These are phyloP conservation scores for Drosophila neonasuta DNA, from an alignment of 2,888 invertebrate species.

Conservation along the genomic window DNA sequence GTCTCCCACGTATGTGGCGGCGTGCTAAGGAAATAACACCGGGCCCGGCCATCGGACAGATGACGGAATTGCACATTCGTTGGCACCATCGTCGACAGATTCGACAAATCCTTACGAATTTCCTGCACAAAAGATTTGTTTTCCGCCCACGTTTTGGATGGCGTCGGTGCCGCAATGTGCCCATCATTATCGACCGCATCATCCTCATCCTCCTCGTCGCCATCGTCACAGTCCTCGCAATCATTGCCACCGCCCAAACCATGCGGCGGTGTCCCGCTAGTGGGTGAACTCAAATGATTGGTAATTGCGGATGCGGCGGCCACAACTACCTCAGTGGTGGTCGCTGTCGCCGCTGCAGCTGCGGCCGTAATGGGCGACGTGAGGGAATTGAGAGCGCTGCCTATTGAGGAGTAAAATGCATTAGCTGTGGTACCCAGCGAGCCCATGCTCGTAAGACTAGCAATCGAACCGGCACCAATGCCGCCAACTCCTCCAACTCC, in stretches of 20 bases:
- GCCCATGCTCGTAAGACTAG: constrained; percentile 77
- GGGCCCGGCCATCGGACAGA: constrained; percentile 89
- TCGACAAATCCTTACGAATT: constrained; percentile 89
- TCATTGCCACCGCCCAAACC: constrained; percentile 57
- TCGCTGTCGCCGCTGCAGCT: constrained; percentile 79
- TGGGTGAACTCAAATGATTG: constrained; percentile 79
- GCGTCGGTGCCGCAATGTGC: constrained; percentile 71
- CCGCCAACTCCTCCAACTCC: constrained; percentile 43
- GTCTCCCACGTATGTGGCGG: constrained; percentile 95
- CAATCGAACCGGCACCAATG: constrained; percentile 69
- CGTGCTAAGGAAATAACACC: constrained; percentile 95
- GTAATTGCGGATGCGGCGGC: constrained; percentile 79
- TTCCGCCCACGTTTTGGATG: constrained; percentile 88
- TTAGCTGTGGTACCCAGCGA: constrained; percentile 78
- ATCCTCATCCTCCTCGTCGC: constrained; percentile 73
- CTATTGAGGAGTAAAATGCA: constrained; percentile 79
- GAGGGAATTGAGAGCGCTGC: constrained; percentile 78
- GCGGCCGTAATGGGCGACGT: constrained; percentile 80
- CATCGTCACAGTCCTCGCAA: constrained; percentile 69
- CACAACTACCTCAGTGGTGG: constrained; percentile 77
- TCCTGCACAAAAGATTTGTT: constrained; percentile 91
- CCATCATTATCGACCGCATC: constrained; percentile 73
- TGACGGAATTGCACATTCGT: constrained; percentile 91
- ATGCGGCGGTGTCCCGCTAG: constrained; percentile 79
- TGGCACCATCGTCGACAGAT: constrained; percentile 91